These are phyloP conservation scores for Sebastolobus alascanus DNA, from an alignment of 2,797 vertebrate genomes.

Conservation along the genomic window DNA sequence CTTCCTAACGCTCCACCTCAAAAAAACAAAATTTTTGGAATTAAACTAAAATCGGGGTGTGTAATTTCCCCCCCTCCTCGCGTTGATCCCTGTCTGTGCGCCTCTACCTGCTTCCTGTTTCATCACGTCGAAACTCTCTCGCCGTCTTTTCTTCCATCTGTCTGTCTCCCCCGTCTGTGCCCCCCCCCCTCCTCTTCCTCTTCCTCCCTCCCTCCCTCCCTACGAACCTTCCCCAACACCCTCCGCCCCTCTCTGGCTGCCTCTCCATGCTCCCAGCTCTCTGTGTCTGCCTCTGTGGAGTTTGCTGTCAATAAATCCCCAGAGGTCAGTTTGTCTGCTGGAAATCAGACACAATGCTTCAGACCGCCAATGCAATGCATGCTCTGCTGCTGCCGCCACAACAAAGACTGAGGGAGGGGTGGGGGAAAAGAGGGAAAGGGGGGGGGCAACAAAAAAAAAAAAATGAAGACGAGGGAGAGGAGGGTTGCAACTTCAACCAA, in stretches of 20 bases:
- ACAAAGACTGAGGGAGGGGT: constrained; percentile 85
- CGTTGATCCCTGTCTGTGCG: constrained; percentile 54
- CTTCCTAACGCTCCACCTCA: constrained; percentile 69
- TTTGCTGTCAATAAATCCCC: constrained; percentile 99
- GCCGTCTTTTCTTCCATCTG: constrained; percentile 67
- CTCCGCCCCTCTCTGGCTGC: constrained; percentile 67
- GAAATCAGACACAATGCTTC: constrained; percentile 99
- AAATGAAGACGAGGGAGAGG: constrained; percentile 72
- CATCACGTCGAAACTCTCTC: constrained; percentile 73
- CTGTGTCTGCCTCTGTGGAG: constrained; percentile 93
- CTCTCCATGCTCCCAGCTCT: constrained; percentile 84
- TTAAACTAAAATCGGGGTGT: constrained; percentile 65
- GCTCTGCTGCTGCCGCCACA: constrained; percentile 96
- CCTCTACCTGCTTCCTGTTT: constrained; percentile 79
- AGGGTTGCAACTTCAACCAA: constrained; percentile 88
- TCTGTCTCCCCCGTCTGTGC: constrained; percentile 62
- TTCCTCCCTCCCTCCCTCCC: constrained; percentile 24
- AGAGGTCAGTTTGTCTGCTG: constrained; percentile 99
- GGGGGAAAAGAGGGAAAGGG: neutral
- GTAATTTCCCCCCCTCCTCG: constrained; percentile 21
- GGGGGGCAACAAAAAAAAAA: constrained; percentile 15
- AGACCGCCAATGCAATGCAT: constrained; percentile 95
- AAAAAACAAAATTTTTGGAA: constrained; percentile 58
- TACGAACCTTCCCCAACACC: constrained; percentile 59
- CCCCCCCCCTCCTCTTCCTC: constrained; percentile 26